A percentile compares a stretch with the other conserved stretches of the same genome.
Evolutionary conservation across 2,888 invertebrate genomes (phyloP).

Genomic region (Phalangium opilio): DNA sequence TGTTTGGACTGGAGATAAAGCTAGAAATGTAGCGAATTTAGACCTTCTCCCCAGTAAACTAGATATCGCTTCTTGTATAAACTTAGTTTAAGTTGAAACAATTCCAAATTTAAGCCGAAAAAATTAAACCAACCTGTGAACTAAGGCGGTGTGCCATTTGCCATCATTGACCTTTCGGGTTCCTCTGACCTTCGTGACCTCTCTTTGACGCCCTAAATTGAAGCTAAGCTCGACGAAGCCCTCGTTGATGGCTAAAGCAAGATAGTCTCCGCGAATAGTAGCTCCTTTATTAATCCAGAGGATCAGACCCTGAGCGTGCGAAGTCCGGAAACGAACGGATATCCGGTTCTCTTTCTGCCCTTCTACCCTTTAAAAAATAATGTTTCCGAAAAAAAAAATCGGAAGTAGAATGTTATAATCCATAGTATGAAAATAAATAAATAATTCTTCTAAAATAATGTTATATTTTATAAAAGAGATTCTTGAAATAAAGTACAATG

Average conservation of each 20-base stretch:
- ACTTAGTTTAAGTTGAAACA: too few relatives aligned
- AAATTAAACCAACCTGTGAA: constrained; percentile 35
- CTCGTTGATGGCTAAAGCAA: constrained; percentile 51
- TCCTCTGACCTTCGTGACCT: constrained; percentile 34
- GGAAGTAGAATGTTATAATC: background rate
- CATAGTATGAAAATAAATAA: too few relatives aligned
- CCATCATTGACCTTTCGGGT: constrained; percentile 50
- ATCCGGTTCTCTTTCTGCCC: constrained; percentile 54
- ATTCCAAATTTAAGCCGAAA: too few relatives aligned
- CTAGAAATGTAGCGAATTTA: too few relatives aligned
- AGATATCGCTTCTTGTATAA: too few relatives aligned
- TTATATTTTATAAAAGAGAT: too few relatives aligned
- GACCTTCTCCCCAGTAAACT: too few relatives aligned
- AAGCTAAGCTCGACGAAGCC: constrained; percentile 56
- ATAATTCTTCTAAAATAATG: too few relatives aligned
- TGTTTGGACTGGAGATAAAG: too few relatives aligned
- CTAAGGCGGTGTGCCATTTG: constrained; percentile 57
- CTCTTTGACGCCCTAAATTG: constrained; percentile 43
- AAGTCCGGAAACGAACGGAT: constrained; percentile 53
- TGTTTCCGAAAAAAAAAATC: background rate
- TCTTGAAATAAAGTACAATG: too few relatives aligned
- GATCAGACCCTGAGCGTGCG: constrained; percentile 48
- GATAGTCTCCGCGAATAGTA: constrained; percentile 49
- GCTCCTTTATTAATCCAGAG: constrained; percentile 55
- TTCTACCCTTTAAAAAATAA: constrained; percentile 41